Percentiles rank a stretch among this genome's conserved stretches.
Evolutionary conservation across 2,888 invertebrate genomes (phyloP).

Genomic region (Dicycla oo): DNA sequence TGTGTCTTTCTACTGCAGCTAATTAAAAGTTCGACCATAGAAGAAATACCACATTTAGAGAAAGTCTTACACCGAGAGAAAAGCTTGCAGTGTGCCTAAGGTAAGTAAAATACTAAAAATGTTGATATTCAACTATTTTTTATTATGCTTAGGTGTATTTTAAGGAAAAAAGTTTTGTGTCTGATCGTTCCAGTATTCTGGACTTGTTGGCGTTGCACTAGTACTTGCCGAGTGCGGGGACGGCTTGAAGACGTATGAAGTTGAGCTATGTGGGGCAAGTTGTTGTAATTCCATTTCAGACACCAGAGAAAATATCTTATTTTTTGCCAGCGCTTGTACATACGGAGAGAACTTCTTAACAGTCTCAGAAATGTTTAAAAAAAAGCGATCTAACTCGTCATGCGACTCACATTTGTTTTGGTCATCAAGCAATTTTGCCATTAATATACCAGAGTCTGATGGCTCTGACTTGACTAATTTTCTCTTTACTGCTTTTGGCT

Average conservation of each 20-base stretch:
- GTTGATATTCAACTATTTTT: background rate
- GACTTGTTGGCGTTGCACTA: background rate
- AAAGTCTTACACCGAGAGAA: background rate
- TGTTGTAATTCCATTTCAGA: constrained; percentile 26
- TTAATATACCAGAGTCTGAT: constrained; percentile 1
- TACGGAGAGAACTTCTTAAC: constrained; percentile 32
- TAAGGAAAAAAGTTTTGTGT: background rate
- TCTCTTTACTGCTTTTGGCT: constrained; percentile 11
- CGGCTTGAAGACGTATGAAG: background rate
- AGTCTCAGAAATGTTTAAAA: constrained; percentile 16
- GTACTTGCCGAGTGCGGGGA: constrained; percentile 3
- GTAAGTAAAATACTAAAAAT: background rate
- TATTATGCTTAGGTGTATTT: background rate
- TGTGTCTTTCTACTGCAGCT: too few relatives aligned
- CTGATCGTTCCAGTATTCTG: background rate
- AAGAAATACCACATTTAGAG: background rate
- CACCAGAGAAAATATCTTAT: constrained; percentile 25
- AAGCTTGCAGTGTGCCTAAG: background rate
- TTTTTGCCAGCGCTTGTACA: constrained; percentile 15
- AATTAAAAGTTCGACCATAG: too few relatives aligned
- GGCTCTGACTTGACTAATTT: constrained; percentile 9
- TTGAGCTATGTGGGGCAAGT: constrained; percentile 6
- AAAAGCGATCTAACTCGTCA: constrained; percentile 25
- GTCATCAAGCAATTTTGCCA: constrained; percentile 11
- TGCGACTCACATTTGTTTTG: background rate